These are phyloP conservation scores for Diarsia brunnea DNA, from an alignment of 2,888 invertebrate species.

Conservation along the genomic window DNA sequence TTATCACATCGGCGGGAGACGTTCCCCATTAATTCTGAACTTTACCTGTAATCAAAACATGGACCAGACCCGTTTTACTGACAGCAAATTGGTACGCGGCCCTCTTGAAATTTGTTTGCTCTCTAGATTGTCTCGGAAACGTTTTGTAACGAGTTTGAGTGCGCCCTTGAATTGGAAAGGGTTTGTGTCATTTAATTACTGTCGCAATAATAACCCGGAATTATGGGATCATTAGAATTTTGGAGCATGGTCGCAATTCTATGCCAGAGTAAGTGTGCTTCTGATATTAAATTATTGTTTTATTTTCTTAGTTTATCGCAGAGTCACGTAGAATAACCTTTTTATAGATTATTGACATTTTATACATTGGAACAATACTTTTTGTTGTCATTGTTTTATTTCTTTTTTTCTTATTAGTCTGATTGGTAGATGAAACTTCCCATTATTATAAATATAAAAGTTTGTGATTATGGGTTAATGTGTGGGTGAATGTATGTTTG, in stretches of 20 bases:
- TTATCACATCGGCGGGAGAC: slow-evolving; percentile 76
- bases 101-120: slow-evolving; percentile 80
- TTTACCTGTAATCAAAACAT: slow-evolving; percentile 81
- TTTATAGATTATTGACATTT: not conserved
- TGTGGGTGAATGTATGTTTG: not conserved
- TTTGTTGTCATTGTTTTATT: not conserved
- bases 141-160: slow-evolving; percentile 59
- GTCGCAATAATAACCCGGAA: slow-evolving; percentile 59
- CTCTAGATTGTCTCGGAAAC: slow-evolving; percentile 70
- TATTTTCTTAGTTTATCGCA: not conserved
- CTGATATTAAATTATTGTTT: not conserved
- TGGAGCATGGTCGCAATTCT: slow-evolving; percentile 80
- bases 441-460: not conserved
- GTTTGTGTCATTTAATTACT: slow-evolving; percentile 53
- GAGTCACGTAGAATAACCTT: not conserved
- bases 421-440: not conserved
- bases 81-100: slow-evolving; percentile 77
- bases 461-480: not conserved
- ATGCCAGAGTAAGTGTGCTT: slow-evolving; percentile 81
- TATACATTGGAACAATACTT: not conserved
- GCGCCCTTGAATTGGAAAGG: slow-evolving; percentile 45
- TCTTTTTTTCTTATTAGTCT: not conserved
- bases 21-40: slow-evolving; percentile 81
- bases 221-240: slow-evolving; percentile 79
- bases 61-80: slow-evolving; percentile 72